These are phyloP conservation scores for Drosophila melanogaster DNA, from an alignment of 1,140 invertebrate genomes.

Conservation along the genomic window DNA sequence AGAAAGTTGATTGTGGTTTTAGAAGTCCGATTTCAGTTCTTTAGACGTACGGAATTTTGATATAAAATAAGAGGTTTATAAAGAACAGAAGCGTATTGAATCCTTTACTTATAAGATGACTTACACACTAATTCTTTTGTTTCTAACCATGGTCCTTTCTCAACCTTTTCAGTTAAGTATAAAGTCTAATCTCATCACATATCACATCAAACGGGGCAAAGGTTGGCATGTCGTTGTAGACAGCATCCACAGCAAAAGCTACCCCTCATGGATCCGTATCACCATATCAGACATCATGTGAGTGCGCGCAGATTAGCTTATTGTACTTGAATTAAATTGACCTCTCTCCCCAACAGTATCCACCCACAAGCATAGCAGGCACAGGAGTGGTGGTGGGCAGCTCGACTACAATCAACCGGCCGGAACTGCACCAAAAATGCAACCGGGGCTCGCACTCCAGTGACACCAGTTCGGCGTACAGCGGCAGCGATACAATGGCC, in stretches of 20 bases:
- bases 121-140: no score
- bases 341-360: conserved; percentile 50
- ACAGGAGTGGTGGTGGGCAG: conserved; percentile 45
- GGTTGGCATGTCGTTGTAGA: conserved; percentile 56
- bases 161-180: conserved; percentile 5
- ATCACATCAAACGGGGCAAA: conserved; percentile 5
- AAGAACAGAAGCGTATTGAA: no score
- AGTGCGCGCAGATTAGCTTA: conserved; percentile 35
- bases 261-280: conserved; percentile 81
- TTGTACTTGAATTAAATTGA: conserved; percentile 36
- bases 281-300: conserved; percentile 83
- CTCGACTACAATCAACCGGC: conserved; percentile 74
- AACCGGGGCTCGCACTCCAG: conserved; percentile 94
- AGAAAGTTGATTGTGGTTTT: no score
- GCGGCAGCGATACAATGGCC: conserved; percentile 98
- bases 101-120: no score
- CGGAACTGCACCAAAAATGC: conserved; percentile 91
- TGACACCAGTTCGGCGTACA: conserved; percentile 97
- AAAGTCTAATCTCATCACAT: conserved; percentile 8
- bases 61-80: no score
- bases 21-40: no score
- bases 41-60: no score
- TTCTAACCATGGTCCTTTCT: no score
- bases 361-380: conserved; percentile 64
- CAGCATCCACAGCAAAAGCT: conserved; percentile 41